Evolutionary conservation across 1,140 invertebrate species (phyloP).

Genomic region (Drosophila pachea): DNA sequence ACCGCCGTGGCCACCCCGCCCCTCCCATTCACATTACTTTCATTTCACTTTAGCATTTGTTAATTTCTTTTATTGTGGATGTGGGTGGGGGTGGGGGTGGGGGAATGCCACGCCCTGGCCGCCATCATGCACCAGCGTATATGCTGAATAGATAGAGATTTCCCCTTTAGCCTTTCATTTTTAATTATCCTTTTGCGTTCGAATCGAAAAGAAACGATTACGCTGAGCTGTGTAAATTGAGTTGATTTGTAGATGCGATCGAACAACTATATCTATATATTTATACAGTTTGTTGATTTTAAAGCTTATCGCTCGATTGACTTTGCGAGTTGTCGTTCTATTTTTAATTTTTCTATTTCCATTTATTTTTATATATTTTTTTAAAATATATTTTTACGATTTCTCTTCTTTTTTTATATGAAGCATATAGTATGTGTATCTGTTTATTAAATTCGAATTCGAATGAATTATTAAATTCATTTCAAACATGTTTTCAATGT

Average conservation of each 20-base stretch:
- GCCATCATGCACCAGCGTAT: slow-evolving; percentile 13
- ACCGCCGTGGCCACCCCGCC: neutral
- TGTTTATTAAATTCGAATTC: too few relatives aligned
- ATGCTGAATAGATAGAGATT: slow-evolving; percentile 1
- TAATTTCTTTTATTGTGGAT: too few relatives aligned
- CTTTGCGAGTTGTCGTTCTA: neutral
- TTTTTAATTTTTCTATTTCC: neutral
- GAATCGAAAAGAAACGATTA: too few relatives aligned
- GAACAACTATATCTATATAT: slow-evolving; percentile 4
- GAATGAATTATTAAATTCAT: slow-evolving; percentile 3
- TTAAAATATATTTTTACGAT: too few relatives aligned
- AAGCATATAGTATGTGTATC: too few relatives aligned
- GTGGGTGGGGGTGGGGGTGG: too few relatives aligned
- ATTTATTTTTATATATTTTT: too few relatives aligned
- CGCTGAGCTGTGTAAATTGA: slow-evolving; percentile 12
- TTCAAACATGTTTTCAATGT: slow-evolving; percentile 6
- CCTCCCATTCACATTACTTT: neutral
- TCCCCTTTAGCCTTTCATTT: neutral
- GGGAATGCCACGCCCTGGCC: neutral
- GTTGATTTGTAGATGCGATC: slow-evolving; percentile 28
- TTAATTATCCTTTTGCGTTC: too few relatives aligned
- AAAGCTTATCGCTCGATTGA: neutral
- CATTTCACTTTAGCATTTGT: neutral
- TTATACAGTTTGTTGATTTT: neutral
- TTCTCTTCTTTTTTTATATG: too few relatives aligned